Percentiles rank a stretch among this genome's conserved stretches.
These are phyloP conservation scores for Tonatia bakeri DNA, from an alignment of 2,113 vertebrate species.

Conservation along the genomic window DNA sequence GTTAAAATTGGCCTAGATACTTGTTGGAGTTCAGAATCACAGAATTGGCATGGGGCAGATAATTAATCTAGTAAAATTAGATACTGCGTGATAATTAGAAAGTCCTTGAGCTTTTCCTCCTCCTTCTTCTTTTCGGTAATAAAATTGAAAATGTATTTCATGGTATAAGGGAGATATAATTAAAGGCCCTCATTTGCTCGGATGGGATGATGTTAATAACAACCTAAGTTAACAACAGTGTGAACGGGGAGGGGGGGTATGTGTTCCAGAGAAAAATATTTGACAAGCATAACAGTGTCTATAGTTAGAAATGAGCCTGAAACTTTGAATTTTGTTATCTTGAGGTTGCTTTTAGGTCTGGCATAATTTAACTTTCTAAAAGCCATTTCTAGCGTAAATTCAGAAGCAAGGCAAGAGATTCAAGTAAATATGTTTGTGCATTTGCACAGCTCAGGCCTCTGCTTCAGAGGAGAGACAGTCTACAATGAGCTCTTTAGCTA, in stretches of 20 bases:
- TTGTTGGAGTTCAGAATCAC: background rate
- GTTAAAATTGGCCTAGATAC: background rate
- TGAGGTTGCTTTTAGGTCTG: background rate
- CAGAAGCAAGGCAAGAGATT: background rate
- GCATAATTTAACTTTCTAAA: background rate
- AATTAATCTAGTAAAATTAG: conserved; percentile 18
- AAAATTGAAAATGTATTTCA: background rate
- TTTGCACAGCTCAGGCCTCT: background rate
- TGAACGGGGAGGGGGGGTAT: background rate
- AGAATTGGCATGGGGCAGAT: background rate
- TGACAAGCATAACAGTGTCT: background rate
- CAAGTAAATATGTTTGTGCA: conserved; percentile 5
- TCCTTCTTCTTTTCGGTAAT: background rate
- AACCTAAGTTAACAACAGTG: background rate
- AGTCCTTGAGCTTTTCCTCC: background rate
- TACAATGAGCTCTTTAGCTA: background rate
- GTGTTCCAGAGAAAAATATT: background rate
- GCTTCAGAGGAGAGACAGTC: background rate
- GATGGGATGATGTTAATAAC: background rate
- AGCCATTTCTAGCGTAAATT: background rate
- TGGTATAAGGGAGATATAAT: background rate
- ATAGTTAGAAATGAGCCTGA: conserved; percentile 14
- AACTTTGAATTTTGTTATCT: conserved; percentile 43
- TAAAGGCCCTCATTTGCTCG: background rate
- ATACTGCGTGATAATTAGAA: background rate